Conservation (phyloP, 2,888 invertebrate species). For the Alloscopus bannaensis region DNA sequence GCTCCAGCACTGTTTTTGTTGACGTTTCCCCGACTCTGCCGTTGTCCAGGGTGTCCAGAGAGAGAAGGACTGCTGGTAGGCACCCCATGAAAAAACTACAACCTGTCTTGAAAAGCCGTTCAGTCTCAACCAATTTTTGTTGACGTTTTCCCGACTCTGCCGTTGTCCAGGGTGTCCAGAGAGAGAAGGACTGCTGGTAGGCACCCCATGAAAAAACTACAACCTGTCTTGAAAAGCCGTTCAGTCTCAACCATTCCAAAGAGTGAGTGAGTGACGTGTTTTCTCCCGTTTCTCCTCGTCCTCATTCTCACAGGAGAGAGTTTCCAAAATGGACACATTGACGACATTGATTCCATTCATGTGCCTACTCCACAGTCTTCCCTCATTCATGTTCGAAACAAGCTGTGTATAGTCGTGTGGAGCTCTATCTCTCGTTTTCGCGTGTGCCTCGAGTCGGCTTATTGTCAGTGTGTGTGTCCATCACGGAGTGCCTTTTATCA, state of each 20-base stretch:
- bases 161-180: conserved; percentile 50
- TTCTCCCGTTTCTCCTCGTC: conserved; percentile 4
- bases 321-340: not conserved
- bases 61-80: not conserved
- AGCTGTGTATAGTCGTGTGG: too few relatives aligned
- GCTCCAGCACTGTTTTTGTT: too few relatives aligned
- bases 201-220: conserved; percentile 6
- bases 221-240: conserved; percentile 11
- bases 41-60: conserved; percentile 49
- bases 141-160: conserved; percentile 25
- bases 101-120: too few relatives aligned
- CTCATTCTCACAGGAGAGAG: conserved; percentile 33
- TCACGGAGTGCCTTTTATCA: too few relatives aligned
- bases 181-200: not conserved
- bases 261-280: not conserved
- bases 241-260: too few relatives aligned
- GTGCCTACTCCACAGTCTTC: too few relatives aligned
- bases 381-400: too few relatives aligned
- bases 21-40: conserved; percentile 21
- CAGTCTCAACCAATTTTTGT: too few relatives aligned
- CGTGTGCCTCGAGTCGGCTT: too few relatives aligned
- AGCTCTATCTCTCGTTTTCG: too few relatives aligned
- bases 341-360: too few relatives aligned
- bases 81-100: conserved; percentile 7
- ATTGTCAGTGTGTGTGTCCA: too few relatives aligned